A percentile compares a stretch with the other conserved stretches of the same genome.
Conservation (phyloP, 2,888 invertebrate genomes). For the Lycaena phlaeas region DNA sequence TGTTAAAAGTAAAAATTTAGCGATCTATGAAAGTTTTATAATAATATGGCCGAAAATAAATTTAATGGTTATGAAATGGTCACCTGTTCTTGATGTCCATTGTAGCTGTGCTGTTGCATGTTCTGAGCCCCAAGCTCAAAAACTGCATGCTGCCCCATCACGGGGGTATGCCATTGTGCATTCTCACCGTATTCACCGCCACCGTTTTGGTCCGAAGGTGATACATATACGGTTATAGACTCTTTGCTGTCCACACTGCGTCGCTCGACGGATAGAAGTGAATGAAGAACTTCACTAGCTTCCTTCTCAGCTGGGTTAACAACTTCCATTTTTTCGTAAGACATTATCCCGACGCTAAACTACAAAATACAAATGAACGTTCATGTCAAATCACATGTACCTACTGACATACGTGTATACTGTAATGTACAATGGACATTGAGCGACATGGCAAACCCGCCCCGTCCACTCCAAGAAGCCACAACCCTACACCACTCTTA, state of each 20-base stretch:
- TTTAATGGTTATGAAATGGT: neutral
- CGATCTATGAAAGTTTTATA: too few relatives aligned
- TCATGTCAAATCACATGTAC: constrained; percentile 65
- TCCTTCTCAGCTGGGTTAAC: constrained; percentile 80
- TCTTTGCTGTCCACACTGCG: constrained; percentile 75
- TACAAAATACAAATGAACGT: constrained; percentile 61
- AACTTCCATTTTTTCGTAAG: constrained; percentile 74
- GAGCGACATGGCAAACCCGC: constrained; percentile 52
- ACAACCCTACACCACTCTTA: constrained; percentile 39
- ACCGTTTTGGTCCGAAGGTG: constrained; percentile 57
- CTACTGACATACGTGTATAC: constrained; percentile 50
- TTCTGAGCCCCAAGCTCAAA: constrained; percentile 59
- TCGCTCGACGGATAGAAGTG: constrained; percentile 76
- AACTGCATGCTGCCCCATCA: constrained; percentile 69
- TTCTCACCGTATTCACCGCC: constrained; percentile 65
- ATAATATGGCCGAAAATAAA: neutral
- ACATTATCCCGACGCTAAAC: constrained; percentile 51
- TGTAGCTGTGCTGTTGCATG: constrained; percentile 62
- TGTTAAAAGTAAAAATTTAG: neutral
- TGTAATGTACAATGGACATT: constrained; percentile 52
- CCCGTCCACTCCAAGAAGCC: constrained; percentile 41
- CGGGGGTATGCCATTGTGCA: constrained; percentile 77
- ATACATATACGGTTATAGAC: constrained; percentile 64
- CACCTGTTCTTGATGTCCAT: constrained; percentile 67
- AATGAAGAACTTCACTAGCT: constrained; percentile 80